Percentiles rank a stretch among this genome's conserved stretches.
Conservation (phyloP, 2,113 vertebrate genomes). For the Scartelaos histophorus region DNA sequence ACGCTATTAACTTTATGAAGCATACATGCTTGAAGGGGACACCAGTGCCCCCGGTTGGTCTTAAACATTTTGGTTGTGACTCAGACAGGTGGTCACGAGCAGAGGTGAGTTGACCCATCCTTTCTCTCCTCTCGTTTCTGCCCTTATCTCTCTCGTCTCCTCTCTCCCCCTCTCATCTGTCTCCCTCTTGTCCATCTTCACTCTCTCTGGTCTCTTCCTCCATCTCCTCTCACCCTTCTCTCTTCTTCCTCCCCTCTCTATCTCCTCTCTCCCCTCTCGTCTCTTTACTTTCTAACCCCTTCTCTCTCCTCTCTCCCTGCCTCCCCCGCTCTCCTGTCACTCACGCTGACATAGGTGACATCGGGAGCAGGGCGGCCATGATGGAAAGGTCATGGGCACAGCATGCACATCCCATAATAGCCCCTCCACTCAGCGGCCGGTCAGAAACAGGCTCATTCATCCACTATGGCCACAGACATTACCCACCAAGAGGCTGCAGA, state of each 20-base stretch:
- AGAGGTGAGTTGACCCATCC: constrained; percentile 32
- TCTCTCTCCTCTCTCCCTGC: too few relatives aligned
- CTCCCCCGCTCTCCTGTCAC: constrained; percentile 46
- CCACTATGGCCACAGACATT: constrained; percentile 13
- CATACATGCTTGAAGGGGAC: constrained; percentile 56
- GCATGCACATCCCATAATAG: constrained; percentile 60
- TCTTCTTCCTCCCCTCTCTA: too few relatives aligned
- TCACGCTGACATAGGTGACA: constrained; percentile 65
- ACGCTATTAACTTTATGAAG: constrained; percentile 52
- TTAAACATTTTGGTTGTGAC: constrained; percentile 41
- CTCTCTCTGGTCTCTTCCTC: too few relatives aligned
- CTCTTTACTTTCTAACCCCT: too few relatives aligned
- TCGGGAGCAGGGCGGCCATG: constrained; percentile 50
- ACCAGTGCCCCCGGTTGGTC: constrained; percentile 57
- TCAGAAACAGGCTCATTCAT: constrained; percentile 23
- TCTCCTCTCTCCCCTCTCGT: too few relatives aligned
- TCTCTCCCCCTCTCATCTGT: too few relatives aligned
- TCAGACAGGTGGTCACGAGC: constrained; percentile 64
- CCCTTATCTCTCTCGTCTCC: too few relatives aligned
- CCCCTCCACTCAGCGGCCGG: constrained; percentile 32
- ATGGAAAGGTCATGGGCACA: constrained; percentile 65
- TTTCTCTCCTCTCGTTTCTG: too few relatives aligned
- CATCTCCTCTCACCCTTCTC: too few relatives aligned
- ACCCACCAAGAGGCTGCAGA: not conserved
- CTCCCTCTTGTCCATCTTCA: too few relatives aligned